These are phyloP conservation scores for Tragopan temminckii DNA, from an alignment of 2,797 vertebrate genomes.

Conservation along the genomic window DNA sequence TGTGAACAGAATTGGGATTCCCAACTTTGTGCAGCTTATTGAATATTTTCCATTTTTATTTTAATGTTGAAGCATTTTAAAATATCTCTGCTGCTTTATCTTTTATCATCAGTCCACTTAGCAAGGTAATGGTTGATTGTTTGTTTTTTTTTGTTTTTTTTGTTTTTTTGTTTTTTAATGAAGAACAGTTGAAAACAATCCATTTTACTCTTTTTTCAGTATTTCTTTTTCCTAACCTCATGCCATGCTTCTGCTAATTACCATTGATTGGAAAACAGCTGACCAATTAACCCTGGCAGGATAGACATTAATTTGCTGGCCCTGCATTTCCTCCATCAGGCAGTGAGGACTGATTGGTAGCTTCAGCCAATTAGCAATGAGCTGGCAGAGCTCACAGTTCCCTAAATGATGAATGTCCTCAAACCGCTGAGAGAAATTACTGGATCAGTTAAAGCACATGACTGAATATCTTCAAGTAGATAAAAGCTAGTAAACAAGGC, in stretches of 20 bases:
- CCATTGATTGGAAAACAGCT: slow-evolving; percentile 29
- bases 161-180: neutral
- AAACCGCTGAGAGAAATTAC: slow-evolving; percentile 14
- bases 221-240: neutral
- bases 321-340: neutral
- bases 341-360: neutral
- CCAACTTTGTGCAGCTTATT: neutral
- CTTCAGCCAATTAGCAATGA: slow-evolving; percentile 46
- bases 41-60: neutral
- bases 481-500: slow-evolving; percentile 11
- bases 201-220: neutral
- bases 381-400: neutral
- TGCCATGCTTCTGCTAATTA: neutral
- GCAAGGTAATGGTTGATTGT: neutral
- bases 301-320: neutral
- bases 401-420: neutral
- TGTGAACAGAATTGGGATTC: neutral
- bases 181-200: neutral
- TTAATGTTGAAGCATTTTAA: neutral
- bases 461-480: neutral
- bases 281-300: neutral
- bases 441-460: slow-evolving; percentile 33
- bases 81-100: neutral
- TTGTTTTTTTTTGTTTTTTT: neutral
- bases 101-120: neutral